Base-by-base conservation (phyloP, 2,797 vertebrate species). In the Pempheris klunzingeri region DNA sequence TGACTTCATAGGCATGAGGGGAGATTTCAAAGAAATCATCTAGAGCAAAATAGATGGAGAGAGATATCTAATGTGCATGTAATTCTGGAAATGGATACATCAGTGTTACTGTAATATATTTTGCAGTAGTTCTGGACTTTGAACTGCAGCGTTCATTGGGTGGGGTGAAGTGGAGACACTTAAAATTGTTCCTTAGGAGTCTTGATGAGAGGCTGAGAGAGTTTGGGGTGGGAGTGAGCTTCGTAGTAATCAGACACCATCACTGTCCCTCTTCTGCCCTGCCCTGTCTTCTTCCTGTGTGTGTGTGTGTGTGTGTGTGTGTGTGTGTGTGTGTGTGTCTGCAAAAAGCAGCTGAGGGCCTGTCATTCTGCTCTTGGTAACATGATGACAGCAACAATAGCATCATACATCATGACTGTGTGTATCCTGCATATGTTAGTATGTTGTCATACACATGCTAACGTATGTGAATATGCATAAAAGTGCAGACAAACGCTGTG, bases 201-300 rank as follows among this genome's bases (percentile, higher is more conserved):
- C 53, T 62, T 85, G 79, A 83, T 80, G 74, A 85, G 69, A 84
- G 79, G 53, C 65, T 77, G 71, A 80, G 61, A 69, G 60, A 71
- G 43, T 78, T 60, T 80, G 69, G n/a, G 73, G 47, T 78, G 76
- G 77, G 72, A 73, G 70, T 65, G 46, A 72, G 32, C 15, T 68
- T 75, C 24, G 46, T 52, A 76, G 87, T 76, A 88, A 88, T 69
- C 26, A 53, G 74, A 88, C 59, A 78, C 83, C 75, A 68, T 30
- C 46, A 32, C 60, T 62, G 50, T 73, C 70, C 32, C 26, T 80
- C 80, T 55, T 5, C 43, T 60, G 64, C 22, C 28, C 49, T 77
- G 67, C 43, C 67, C 26, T 80, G 65, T 83, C 52, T 53, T 79
- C 54, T 63, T 43, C 20, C 49, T 80, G 2, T 60, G 34, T 72